Conservation (phyloP, 2,888 invertebrate species). For the Zygothrica quintamaculata region DNA sequence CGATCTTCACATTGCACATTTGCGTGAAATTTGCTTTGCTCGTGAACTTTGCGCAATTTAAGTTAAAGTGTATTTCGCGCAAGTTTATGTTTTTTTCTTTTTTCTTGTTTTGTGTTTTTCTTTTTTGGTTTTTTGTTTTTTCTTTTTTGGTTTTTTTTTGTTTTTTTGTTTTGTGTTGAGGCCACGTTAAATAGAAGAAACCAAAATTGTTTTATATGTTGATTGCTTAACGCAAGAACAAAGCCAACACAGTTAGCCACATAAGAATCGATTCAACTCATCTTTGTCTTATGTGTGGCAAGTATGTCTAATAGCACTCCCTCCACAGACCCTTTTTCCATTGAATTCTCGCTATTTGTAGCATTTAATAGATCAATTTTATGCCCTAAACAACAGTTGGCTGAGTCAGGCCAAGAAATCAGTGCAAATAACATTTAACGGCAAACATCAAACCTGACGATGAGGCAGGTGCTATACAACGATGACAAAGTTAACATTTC, state of each 20-base stretch:
- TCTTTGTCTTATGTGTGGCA: too few relatives aligned
- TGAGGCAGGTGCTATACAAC: conserved; percentile 45
- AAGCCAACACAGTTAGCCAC: too few relatives aligned
- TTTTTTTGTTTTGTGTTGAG: neutral
- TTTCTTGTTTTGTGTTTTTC: conserved; percentile 16
- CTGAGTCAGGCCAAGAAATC: conserved; percentile 31
- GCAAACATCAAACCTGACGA: conserved; percentile 51
- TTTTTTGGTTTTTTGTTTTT: too few relatives aligned
- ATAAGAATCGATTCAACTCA: conserved; percentile 19
- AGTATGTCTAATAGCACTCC: too few relatives aligned
- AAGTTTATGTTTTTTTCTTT: conserved; percentile 40
- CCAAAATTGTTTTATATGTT: conserved; percentile 47
- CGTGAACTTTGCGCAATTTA: conserved; percentile 69
- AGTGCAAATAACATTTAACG: conserved; percentile 28
- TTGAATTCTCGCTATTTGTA: conserved; percentile 46
- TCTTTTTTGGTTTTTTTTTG: too few relatives aligned
- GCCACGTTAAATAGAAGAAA: conserved; percentile 45
- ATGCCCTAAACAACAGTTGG: conserved; percentile 34
- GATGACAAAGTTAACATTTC: conserved; percentile 54
- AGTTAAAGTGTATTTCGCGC: conserved; percentile 46
- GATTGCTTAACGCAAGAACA: conserved; percentile 36
- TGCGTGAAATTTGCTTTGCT: conserved; percentile 75
- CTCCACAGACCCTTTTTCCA: conserved; percentile 3
- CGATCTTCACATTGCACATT: conserved; percentile 66
- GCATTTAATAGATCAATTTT: conserved; percentile 35